phyloP scores from a whole-genome alignment of 1,140 invertebrate species.

The Drosophila littoralis region DNA sequence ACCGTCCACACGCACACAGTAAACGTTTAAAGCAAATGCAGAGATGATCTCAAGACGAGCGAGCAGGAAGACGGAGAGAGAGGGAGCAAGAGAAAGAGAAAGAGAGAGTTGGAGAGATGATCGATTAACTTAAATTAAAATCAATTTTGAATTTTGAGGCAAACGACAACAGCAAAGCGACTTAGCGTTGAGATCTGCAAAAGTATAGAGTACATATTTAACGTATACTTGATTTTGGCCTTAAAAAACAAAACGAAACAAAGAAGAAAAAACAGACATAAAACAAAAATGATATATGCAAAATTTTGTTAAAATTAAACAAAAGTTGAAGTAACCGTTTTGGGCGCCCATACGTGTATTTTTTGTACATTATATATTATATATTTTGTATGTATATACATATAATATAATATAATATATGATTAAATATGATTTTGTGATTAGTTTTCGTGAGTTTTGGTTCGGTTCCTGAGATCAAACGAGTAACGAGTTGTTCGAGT shows the following conservation, averaged over 20 bases:
- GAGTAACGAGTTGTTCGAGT: slow-evolving; percentile 12
- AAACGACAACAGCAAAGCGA: neutral
- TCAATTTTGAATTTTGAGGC: slow-evolving; percentile 18
- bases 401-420: slow-evolving; percentile 24
- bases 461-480: slow-evolving; percentile 44
- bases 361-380: slow-evolving; percentile 48
- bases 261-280: neutral
- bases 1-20: slow-evolving; percentile 84
- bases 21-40: slow-evolving; percentile 58
- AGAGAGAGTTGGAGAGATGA: neutral
- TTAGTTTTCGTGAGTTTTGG: slow-evolving; percentile 34
- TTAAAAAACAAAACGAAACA: slow-evolving; percentile 20
- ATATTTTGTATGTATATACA: slow-evolving; percentile 38
- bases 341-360: slow-evolving; percentile 49
- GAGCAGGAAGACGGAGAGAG: neutral
- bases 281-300: slow-evolving; percentile 39
- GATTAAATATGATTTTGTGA: slow-evolving; percentile 25
- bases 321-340: slow-evolving; percentile 57
- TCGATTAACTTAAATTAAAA: slow-evolving; percentile 3
- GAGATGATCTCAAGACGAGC: slow-evolving; percentile 29
- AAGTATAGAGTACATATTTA: slow-evolving; percentile 38
- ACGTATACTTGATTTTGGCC: slow-evolving; percentile 78
- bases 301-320: slow-evolving; percentile 46
- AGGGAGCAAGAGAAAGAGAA: neutral
- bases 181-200: neutral